These are phyloP conservation scores for Pitta sordida DNA, from an alignment of 2,113 vertebrate genomes.

Conservation along the genomic window DNA sequence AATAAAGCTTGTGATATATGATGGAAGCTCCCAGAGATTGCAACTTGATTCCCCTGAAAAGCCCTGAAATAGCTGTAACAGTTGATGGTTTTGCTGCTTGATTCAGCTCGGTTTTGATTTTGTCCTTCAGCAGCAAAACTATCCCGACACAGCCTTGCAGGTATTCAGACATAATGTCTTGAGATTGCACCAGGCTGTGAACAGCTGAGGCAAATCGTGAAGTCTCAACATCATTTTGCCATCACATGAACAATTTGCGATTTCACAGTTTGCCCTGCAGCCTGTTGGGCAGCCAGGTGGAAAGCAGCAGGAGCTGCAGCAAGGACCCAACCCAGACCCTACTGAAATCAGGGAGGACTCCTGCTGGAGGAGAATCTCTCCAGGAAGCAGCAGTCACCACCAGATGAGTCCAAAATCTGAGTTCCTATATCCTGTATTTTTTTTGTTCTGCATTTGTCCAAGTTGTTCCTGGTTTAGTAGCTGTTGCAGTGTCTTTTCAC, in stretches of 20 bases:
- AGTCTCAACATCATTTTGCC: background rate
- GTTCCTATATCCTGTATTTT: background rate
- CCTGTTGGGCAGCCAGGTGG: fast-evolving
- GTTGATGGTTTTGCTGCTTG: background rate
- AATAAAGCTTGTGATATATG: background rate
- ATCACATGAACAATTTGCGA: fast-evolving
- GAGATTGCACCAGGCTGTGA: background rate
- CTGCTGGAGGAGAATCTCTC: background rate
- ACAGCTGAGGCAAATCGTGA: background rate
- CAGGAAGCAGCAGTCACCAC: background rate
- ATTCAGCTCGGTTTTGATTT: background rate
- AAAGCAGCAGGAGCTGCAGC: background rate
- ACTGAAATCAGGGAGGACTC: background rate
- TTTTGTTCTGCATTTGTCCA: background rate
- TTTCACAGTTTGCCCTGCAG: background rate
- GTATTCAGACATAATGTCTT: background rate
- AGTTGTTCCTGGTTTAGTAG: background rate
- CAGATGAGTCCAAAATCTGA: background rate
- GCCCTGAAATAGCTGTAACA: background rate
- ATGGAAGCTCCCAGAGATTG: background rate
- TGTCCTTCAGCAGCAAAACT: background rate
- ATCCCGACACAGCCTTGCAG: background rate
- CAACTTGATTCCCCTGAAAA: background rate
- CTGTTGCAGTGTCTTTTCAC: background rate
- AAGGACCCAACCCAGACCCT: background rate